Conservation (phyloP, 2,888 invertebrate genomes). For the Barypeithes pellucidus region DNA sequence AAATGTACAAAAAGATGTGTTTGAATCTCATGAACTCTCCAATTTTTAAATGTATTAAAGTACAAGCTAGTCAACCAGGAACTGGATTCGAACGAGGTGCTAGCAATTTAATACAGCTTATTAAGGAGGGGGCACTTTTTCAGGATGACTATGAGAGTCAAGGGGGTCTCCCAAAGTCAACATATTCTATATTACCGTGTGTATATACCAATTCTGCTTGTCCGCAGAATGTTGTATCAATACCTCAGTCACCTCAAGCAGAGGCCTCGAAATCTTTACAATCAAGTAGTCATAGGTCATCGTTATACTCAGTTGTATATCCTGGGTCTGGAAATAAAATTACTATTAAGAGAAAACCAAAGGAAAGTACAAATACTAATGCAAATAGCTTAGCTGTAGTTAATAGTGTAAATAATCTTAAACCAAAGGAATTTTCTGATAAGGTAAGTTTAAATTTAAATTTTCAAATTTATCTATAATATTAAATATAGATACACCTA, state of each 20-base stretch:
- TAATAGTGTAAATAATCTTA: conserved; percentile 56
- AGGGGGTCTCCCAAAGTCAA: conserved; percentile 82
- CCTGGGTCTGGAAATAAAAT: conserved; percentile 88
- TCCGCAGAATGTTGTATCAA: conserved; percentile 67
- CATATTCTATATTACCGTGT: conserved; percentile 83
- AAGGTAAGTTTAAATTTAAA: conserved; percentile 62
- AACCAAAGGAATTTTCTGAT: conserved; percentile 60
- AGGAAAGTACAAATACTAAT: conserved; percentile 60
- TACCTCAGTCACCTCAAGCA: conserved; percentile 50
- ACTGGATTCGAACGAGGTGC: conserved; percentile 73
- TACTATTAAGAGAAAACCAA: conserved; percentile 84
- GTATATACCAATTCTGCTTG: conserved; percentile 77
- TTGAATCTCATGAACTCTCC: conserved; percentile 84
- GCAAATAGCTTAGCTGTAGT: conserved; percentile 48
- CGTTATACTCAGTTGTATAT: conserved; percentile 85
- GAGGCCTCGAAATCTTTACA: conserved; percentile 59
- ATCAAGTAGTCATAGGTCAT: conserved; percentile 70
- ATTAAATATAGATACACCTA: too few species aligned
- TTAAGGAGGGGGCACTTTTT: conserved; percentile 86
- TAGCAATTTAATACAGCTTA: conserved; percentile 80
- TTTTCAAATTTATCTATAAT: too few species aligned
- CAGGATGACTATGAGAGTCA: conserved; percentile 83
- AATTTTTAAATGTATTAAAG: conserved; percentile 76
- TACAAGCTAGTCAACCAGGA: conserved; percentile 74
- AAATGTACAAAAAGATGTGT: conserved; percentile 93